Conservation (phyloP, 2,113 vertebrate genomes). For the Excalfactoria chinensis region DNA sequence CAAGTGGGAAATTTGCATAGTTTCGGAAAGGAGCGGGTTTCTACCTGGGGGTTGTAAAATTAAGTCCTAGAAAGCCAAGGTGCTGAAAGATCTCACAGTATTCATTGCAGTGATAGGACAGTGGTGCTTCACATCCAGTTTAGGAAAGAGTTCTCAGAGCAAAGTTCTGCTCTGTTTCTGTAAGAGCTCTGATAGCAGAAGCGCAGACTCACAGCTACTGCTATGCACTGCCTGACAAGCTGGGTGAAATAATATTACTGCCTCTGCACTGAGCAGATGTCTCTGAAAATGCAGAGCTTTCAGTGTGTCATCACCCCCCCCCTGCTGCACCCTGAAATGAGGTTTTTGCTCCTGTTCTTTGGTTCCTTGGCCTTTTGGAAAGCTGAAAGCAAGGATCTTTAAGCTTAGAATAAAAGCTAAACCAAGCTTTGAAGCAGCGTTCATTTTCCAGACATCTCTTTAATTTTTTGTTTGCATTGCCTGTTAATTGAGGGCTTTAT, state of each 20-base stretch:
- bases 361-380: background rate
- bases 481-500: background rate
- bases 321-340: background rate
- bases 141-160: background rate
- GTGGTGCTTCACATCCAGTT: background rate
- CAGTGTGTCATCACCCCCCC: background rate
- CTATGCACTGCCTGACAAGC: background rate
- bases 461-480: background rate
- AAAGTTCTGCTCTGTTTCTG: background rate
- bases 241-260: background rate
- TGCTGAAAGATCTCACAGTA: background rate
- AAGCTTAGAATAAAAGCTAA: background rate
- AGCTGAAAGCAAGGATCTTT: background rate
- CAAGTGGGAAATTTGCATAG: background rate
- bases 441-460: background rate
- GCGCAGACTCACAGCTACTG: background rate
- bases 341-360: background rate
- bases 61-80: too few relatives aligned
- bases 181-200: background rate
- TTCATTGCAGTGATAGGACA: accelerated
- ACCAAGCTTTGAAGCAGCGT: background rate
- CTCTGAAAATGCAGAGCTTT: background rate
- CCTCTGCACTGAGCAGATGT: background rate
- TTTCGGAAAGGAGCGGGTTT: background rate
- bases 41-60: background rate